phyloP scores from a whole-genome alignment of 2,113 vertebrate genomes.

The Neodontobutis hainanensis region DNA sequence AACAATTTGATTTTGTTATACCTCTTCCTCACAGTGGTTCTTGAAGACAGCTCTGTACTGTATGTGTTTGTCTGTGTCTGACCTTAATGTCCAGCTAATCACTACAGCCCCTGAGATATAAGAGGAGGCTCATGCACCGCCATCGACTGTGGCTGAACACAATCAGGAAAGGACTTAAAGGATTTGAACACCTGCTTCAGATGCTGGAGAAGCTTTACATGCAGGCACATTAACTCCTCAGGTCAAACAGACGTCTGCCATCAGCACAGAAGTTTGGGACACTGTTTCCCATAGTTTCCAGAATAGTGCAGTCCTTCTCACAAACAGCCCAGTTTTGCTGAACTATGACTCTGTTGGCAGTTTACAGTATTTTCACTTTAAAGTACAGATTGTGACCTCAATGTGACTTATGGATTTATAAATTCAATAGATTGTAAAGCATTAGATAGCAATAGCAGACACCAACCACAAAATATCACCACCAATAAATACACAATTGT shows the following conservation, averaged over 20 bases:
- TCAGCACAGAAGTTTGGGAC: neutral
- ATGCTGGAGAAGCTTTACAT: neutral
- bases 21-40: neutral
- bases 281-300: neutral
- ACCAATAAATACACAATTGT: too few species aligned
- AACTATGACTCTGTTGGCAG: too few species aligned
- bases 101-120: neutral
- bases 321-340: neutral
- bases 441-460: too few species aligned
- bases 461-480: too few species aligned
- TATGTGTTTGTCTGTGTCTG: neutral
- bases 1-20: neutral
- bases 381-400: too few species aligned
- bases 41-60: neutral
- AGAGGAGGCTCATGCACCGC: neutral
- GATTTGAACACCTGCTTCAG: neutral
- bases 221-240: neutral
- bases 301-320: too few species aligned
- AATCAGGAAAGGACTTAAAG: neutral
- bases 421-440: too few species aligned
- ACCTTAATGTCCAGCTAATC: neutral
- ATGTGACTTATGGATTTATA: too few species aligned
- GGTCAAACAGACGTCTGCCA: neutral
- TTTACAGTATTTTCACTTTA: too few species aligned
- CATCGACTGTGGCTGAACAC: too few species aligned